phyloP scores from a whole-genome alignment of 1,140 invertebrate species.

The Lepidurus apus region DNA sequence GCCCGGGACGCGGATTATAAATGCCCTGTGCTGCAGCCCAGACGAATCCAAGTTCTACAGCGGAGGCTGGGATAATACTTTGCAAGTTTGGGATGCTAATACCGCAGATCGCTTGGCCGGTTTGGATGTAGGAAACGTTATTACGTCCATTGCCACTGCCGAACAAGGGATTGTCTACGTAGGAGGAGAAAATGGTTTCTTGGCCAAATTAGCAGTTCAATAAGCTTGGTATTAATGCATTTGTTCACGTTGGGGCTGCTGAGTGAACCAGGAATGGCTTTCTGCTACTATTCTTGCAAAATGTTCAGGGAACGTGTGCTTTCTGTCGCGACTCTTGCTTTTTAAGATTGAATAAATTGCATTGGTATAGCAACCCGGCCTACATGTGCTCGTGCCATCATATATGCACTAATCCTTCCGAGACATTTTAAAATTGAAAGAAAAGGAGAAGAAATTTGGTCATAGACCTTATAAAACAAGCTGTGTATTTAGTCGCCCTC shows the following conservation, averaged over 20 bases:
- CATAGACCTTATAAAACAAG: background rate
- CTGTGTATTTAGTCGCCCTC: slow-evolving; percentile 39
- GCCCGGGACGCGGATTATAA: slow-evolving; percentile 31
- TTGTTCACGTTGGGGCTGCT: background rate
- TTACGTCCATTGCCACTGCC: slow-evolving; percentile 25
- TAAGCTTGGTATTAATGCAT: background rate
- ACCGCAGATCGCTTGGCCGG: slow-evolving; percentile 15
- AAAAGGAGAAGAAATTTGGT: background rate
- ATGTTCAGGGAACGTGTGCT: too few relatives aligned
- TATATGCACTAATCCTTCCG: too few relatives aligned
- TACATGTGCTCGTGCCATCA: too few relatives aligned
- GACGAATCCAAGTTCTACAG: slow-evolving; percentile 28
- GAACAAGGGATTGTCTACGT: slow-evolving; percentile 26
- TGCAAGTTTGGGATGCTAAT: slow-evolving; percentile 29
- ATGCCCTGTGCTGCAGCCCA: slow-evolving; percentile 27
- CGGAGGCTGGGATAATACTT: slow-evolving; percentile 30
- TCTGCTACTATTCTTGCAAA: too few relatives aligned
- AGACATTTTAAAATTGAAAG: background rate
- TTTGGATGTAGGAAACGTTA: slow-evolving; percentile 14
- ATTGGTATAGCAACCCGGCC: too few relatives aligned
- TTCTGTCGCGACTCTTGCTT: too few relatives aligned
- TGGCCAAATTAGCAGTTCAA: slow-evolving; percentile 27
- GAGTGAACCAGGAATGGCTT: too few relatives aligned
- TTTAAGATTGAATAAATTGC: too few relatives aligned
- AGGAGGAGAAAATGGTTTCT: slow-evolving; percentile 29